Evolutionary conservation across 2,113 vertebrate species (phyloP), one percentile per base, ranked within the genome.

Genomic region (Thunnus maccoyii): DNA sequence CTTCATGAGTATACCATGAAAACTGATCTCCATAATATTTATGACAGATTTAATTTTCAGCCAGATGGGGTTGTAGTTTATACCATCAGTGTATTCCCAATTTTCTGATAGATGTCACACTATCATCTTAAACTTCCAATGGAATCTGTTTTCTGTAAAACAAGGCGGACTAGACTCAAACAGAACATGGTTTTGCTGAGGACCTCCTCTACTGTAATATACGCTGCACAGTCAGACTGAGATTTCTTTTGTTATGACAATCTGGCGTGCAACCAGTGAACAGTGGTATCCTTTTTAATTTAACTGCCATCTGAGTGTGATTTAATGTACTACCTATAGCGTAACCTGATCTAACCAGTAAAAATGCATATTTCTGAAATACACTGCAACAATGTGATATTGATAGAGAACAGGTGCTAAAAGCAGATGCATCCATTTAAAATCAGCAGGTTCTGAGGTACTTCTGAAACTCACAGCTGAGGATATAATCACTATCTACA

Each of bases 331-430:
- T 36, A 84, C 58, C 17, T 62, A 66, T 52, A 72, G 56, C 72
- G 78, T 82, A 87, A 90, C 88, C 91, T 89, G 87, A 90, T 88
- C 86, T 82, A 89, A 82, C 74, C 64, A 36, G 57, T 84, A 87
- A 86, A 92, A 91, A 89, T 93, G 89, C 90, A 92, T 89, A 91
- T 92, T 89, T 87, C 76, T 87, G 78, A 90, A 91, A 89, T 84
- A 90, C 69, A 88, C 82, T 57, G 75, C 71, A 72, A 90, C 81
- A 80, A 85, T 44, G 80, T 72, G 36, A 78, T 62, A 82, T 63
- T 62, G 78, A 78, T 78, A 86, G 74, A 91, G 82, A 83, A 86
- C 80, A 71, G 82, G 85, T 85, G 75, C 73, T 82, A 78, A 78
- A 91, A 91, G 90, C 89, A 79, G 78, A 90, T 86, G 86, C 88